phyloP scores from a whole-genome alignment of 2,888 invertebrate genomes.

The Pyrochroa serraticornis region DNA sequence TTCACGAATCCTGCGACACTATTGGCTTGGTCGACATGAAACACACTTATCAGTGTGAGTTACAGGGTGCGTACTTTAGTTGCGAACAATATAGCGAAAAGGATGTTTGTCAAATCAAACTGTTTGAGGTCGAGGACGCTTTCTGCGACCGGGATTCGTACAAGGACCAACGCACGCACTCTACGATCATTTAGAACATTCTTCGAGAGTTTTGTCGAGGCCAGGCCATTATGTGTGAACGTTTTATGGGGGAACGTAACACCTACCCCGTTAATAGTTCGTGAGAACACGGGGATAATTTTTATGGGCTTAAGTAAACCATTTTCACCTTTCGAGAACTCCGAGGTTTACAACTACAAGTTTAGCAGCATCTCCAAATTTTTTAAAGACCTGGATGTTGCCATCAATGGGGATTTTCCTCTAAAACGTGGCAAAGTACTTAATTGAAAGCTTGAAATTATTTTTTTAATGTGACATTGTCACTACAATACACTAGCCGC shows the following conservation, averaged over 20 bases:
- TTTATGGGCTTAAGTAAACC: too few relatives aligned
- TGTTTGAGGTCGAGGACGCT: neutral
- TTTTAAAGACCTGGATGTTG: too few relatives aligned
- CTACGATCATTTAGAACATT: constrained; percentile 31
- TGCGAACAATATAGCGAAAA: constrained; percentile 8
- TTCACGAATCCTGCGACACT: constrained; percentile 12
- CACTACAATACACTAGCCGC: too few relatives aligned
- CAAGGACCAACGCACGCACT: constrained; percentile 16
- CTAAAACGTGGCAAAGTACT: too few relatives aligned
- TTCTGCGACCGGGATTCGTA: constrained; percentile 10
- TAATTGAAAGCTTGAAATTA: too few relatives aligned
- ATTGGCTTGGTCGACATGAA: constrained; percentile 12
- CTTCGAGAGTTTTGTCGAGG: constrained; percentile 23
- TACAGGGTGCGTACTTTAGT: constrained; percentile 15
- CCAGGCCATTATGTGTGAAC: constrained; percentile 4
- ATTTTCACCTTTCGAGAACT: too few relatives aligned
- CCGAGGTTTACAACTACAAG: too few relatives aligned
- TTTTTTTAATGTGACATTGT: too few relatives aligned
- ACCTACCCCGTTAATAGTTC: constrained; percentile 6
- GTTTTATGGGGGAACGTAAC: constrained; percentile 3
- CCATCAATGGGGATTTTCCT: too few relatives aligned
- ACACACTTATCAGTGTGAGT: constrained; percentile 18
- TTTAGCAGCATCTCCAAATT: too few relatives aligned
- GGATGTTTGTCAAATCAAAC: constrained; percentile 11
- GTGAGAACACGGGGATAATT: neutral